Percentiles rank a stretch among this genome's conserved stretches.
Conservation (phyloP, 23 tunicate species). For the Styela clava region DNA sequence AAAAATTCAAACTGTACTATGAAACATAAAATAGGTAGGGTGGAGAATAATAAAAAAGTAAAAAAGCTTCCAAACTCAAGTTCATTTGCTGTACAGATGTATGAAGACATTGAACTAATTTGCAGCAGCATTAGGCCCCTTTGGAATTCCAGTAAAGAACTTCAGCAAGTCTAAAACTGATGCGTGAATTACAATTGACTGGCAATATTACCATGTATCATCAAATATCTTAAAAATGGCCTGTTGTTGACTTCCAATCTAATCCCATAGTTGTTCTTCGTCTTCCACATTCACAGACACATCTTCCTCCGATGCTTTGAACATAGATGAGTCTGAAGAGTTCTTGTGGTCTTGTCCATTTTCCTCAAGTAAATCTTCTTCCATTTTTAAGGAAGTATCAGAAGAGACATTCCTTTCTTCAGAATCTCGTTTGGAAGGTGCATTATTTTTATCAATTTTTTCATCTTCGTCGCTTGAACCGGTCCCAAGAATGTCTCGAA, state of each 20-base stretch:
- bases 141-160: too few species aligned
- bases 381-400: neutral
- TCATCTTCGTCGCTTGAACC: conserved; percentile 50
- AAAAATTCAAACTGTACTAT: neutral
- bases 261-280: conserved; percentile 91
- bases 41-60: neutral
- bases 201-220: neutral
- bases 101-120: too few species aligned
- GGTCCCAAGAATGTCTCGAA: conserved; percentile 85
- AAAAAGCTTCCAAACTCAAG: neutral
- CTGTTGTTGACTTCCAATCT: neutral
- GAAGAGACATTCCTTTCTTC: conserved; percentile 1
- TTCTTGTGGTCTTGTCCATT: conserved; percentile 16
- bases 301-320: conserved; percentile 35
- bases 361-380: neutral
- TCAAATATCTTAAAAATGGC: neutral
- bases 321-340: neutral
- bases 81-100: too few species aligned
- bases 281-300: conserved; percentile 73
- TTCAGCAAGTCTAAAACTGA: too few species aligned
- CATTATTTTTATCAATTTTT: neutral
- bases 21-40: neutral
- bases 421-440: neutral
- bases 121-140: too few species aligned
- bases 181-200: neutral